Evolutionary conservation across 2,113 vertebrate genomes (phyloP).

Genomic region (Ia io): DNA sequence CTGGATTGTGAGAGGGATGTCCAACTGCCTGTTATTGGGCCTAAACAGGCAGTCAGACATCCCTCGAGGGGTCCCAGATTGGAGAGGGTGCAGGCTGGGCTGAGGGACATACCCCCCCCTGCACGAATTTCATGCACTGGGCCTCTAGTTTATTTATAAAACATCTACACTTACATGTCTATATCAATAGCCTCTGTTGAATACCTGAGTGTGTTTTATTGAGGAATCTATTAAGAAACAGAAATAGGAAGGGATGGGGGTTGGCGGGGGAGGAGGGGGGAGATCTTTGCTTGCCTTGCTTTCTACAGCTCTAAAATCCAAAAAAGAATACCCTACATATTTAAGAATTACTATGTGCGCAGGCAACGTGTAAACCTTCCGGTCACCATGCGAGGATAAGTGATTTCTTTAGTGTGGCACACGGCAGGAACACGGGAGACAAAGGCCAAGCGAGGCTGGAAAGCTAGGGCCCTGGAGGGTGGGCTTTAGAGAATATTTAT

Average conservation of each 20-base stretch:
- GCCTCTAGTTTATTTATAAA: neutral
- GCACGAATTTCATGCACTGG: too few relatives aligned
- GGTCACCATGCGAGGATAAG: neutral
- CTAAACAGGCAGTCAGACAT: too few relatives aligned
- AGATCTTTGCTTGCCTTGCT: neutral
- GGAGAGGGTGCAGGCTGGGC: too few relatives aligned
- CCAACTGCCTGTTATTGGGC: too few relatives aligned
- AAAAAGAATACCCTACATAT: slow-evolving; percentile 1
- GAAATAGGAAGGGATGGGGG: neutral
- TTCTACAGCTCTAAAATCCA: neutral
- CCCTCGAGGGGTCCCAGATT: too few relatives aligned
- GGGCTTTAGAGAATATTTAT: neutral
- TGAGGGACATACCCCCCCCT: too few relatives aligned
- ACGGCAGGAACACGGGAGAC: neutral
- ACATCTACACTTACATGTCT: neutral
- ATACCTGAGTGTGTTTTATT: slow-evolving; percentile 14
- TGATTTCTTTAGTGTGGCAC: neutral
- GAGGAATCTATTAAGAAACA: slow-evolving; percentile 26
- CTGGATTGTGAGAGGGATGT: too few relatives aligned
- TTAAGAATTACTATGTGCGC: too few relatives aligned
- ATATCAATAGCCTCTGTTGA: neutral
- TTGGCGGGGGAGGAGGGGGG: too few relatives aligned
- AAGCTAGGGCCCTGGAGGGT: neutral
- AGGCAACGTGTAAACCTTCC: neutral
- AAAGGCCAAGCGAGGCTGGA: neutral